phyloP scores from a whole-genome alignment of 2,888 invertebrate species.

The Agapetus fuscipes region DNA sequence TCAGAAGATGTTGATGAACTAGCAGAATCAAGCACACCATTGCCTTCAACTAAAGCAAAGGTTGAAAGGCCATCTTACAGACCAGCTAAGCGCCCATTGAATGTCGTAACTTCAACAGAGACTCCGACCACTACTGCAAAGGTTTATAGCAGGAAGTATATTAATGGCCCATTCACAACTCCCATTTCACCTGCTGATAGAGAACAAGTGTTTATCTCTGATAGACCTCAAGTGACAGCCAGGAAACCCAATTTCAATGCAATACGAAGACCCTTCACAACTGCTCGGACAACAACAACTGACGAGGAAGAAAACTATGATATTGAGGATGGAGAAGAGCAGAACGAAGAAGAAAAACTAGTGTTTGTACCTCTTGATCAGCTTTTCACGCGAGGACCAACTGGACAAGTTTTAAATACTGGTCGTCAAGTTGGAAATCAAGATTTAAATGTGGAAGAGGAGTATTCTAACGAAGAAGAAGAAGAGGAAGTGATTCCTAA shows the following conservation, averaged over 20 bases:
- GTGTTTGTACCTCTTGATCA: constrained; percentile 39
- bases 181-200: constrained; percentile 36
- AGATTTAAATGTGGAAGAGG: constrained; percentile 27
- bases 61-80: constrained; percentile 33
- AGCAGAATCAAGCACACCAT: constrained; percentile 27
- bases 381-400: constrained; percentile 36
- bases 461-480: constrained; percentile 26
- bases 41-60: constrained; percentile 25
- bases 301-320: constrained; percentile 29
- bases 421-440: too few species aligned
- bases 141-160: constrained; percentile 42
- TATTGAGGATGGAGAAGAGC: constrained; percentile 30
- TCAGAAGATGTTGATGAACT: constrained; percentile 23
- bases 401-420: too few species aligned
- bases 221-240: constrained; percentile 23
- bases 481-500: constrained; percentile 11
- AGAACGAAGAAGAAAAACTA: constrained; percentile 32
- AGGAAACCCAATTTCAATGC: constrained; percentile 33
- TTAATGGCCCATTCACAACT: constrained; percentile 40
- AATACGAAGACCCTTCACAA: constrained; percentile 36
- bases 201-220: constrained; percentile 26
- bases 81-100: constrained; percentile 34
- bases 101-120: constrained; percentile 36
- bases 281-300: constrained; percentile 33
- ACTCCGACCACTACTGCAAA: constrained; percentile 31